A percentile compares a stretch with the other conserved stretches of the same genome.
Evolutionary conservation across 1,140 invertebrate genomes (phyloP).

Genomic region (Drosophila baimaii): DNA sequence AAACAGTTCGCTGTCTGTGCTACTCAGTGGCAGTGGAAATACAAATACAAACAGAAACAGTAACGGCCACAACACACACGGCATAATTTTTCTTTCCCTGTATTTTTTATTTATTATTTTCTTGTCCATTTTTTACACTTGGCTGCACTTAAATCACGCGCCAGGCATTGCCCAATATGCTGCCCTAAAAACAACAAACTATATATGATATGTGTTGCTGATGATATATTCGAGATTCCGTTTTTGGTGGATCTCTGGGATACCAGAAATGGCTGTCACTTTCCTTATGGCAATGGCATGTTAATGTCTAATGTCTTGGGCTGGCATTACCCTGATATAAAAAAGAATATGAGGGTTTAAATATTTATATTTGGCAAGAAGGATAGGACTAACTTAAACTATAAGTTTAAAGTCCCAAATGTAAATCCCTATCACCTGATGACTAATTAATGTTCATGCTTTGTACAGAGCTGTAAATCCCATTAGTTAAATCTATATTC

Average conservation of each 20-base stretch:
- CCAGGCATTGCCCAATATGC: conserved; percentile 52
- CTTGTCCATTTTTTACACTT: conserved; percentile 69
- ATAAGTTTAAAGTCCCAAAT: not conserved
- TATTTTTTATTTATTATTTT: conserved; percentile 59
- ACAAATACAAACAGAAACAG: conserved; percentile 29
- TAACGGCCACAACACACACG: conserved; percentile 20
- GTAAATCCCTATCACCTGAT: not conserved
- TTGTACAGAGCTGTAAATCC: not conserved
- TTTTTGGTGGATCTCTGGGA: conserved; percentile 18
- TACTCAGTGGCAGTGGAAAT: conserved; percentile 7
- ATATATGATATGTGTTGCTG: conserved; percentile 22
- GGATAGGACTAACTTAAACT: conserved; percentile 1
- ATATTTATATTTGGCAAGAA: not conserved
- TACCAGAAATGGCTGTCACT: conserved; percentile 49
- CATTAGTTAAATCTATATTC: not conserved
- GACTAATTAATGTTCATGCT: not conserved
- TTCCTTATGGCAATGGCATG: conserved; percentile 38
- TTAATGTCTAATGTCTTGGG: conserved; percentile 42
- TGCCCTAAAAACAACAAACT: conserved; percentile 31
- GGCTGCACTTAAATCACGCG: conserved; percentile 75
- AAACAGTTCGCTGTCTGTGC: too few relatives aligned
- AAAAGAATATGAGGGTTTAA: not conserved
- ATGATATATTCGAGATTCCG: conserved; percentile 15
- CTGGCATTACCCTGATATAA: not conserved
- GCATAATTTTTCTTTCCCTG: conserved; percentile 41